Percentiles rank a stretch among this genome's conserved stretches.
phyloP scores from a whole-genome alignment of 23 tunicate species.

The Trididemnum nubilum region DNA sequence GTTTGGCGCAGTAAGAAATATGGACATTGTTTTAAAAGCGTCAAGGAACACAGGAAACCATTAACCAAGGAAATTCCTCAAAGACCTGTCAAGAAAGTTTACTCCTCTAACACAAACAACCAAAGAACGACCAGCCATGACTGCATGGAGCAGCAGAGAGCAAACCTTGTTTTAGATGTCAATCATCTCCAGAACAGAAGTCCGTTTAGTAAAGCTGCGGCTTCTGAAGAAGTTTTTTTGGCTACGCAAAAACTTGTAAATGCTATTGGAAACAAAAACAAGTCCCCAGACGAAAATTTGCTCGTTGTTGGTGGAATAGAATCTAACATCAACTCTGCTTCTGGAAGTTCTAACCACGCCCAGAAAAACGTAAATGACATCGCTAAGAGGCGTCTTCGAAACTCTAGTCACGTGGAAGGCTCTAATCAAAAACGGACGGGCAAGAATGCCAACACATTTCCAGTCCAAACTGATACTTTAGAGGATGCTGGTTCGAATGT shows the following conservation, averaged over 20 bases:
- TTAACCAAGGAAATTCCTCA: neutral
- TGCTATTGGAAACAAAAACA: neutral
- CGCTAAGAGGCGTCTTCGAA: conserved; percentile 2
- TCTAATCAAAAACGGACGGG: neutral
- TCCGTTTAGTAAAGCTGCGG: neutral
- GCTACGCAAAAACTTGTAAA: conserved; percentile 7
- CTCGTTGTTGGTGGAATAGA: neutral
- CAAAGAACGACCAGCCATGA: conserved; percentile 13
- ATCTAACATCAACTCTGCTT: neutral
- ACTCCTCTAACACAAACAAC: neutral
- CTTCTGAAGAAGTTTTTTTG: neutral
- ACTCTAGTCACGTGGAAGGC: too few species aligned
- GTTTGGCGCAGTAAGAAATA: conserved; percentile 7
- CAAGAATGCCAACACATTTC: too few species aligned
- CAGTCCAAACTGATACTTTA: too few species aligned
- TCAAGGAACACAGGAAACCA: neutral
- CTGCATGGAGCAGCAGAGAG: conserved; percentile 18
- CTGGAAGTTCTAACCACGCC: neutral
- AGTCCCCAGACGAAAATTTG: neutral
- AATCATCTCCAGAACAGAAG: conserved; percentile 22
- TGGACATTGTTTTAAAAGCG: neutral
- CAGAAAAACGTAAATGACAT: neutral
- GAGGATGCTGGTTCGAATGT: too few species aligned
- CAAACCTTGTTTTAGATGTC: conserved; percentile 18
- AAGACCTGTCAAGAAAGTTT: neutral